phyloP scores from a whole-genome alignment of 2,797 vertebrate species.

The Peromyscus melanophrys region DNA sequence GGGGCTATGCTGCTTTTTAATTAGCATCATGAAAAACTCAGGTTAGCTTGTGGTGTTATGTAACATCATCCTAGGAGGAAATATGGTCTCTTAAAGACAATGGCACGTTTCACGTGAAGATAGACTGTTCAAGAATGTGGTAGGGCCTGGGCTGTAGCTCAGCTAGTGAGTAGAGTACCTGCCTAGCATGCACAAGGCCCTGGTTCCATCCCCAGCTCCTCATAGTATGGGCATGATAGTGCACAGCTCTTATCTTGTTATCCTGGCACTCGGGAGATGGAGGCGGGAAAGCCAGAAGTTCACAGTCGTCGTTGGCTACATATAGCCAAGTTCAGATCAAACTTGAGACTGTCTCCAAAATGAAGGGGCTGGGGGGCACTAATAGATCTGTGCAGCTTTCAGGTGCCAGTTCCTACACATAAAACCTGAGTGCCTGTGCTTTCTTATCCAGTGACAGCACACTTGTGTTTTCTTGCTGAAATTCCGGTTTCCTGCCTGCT shows the following conservation, averaged over 20 bases:
- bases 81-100: neutral
- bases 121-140: neutral
- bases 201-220: neutral
- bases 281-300: neutral
- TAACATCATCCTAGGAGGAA: constrained; percentile 20
- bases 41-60: neutral
- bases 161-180: neutral
- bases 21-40: constrained; percentile 47
- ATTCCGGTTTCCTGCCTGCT: neutral
- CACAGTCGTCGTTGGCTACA: neutral
- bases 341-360: neutral
- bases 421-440: neutral
- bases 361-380: neutral
- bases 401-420: neutral
- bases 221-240: neutral
- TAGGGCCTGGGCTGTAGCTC: neutral
- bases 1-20: constrained; percentile 3
- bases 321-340: neutral
- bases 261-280: neutral
- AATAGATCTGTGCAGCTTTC: neutral
- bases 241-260: neutral
- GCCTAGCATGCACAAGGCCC: neutral
- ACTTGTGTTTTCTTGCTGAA: neutral
- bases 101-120: neutral
- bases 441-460: neutral